Evolutionary conservation across 2,113 vertebrate species (phyloP), one percentile per base, ranked within the genome.

Genomic region (Steatornis caripensis): DNA sequence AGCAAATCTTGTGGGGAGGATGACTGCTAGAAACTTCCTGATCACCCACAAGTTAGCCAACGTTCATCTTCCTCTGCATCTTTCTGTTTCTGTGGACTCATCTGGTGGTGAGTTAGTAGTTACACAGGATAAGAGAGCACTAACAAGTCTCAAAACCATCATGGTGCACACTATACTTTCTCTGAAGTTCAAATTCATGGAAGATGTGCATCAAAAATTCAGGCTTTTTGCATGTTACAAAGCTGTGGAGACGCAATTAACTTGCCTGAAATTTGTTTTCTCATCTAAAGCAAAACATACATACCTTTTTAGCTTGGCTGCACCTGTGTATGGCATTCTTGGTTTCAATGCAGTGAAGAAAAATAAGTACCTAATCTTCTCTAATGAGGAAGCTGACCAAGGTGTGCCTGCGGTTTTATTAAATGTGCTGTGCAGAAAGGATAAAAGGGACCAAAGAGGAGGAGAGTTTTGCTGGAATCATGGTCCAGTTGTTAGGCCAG

Each of bases 361-460:
- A 86, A 86, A 53, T 16, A 62, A 61, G 5, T 15, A 37, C 77
- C 49, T 88, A 58, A 91, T 93, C 64, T 95, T 87, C 65, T 85
- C 64, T 97, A 92, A 96, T 60, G 90, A 92, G 83, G 84, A 93
- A 93, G 39, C 78, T 37, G 61, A 74, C 79, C 89, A 93, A 96
- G 90, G 90, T 93, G 90, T 95, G 93, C 74, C 79, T 95, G 87
- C 91, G 95, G 91, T 97, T 96, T 96, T 90, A 96, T 95, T 95
- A 83, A 96, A 41, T 34, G 64, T 75, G 55, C 83, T 29, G 3
- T 85, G 57, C 81, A 90, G 79, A 80, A 96, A 94, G 91, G 96
- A 96, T 97, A 55, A 97, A 97, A 96, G 95, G 83, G 34, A 61
- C 43, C 21, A 39, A 14, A 66, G 90, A 93, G 93, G 84, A 95